Evolutionary conservation across 2,888 invertebrate species (phyloP).

Genomic region (Tachina fera): DNA sequence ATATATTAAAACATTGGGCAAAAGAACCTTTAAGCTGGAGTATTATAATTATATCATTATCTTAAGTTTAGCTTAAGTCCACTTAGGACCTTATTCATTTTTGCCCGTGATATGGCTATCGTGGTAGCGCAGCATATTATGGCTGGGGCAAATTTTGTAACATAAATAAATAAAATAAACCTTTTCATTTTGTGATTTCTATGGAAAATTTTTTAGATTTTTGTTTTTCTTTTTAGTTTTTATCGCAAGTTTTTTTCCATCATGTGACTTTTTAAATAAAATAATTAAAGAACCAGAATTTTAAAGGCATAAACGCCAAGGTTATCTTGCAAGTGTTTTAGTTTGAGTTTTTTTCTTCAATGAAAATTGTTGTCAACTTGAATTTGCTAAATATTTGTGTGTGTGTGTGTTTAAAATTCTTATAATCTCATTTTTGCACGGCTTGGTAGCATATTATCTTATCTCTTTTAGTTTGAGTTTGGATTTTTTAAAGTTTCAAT

Average conservation of each 20-base stretch:
- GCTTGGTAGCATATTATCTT: background rate
- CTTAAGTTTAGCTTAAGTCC: too few species aligned
- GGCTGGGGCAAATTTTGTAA: too few species aligned
- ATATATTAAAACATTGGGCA: too few species aligned
- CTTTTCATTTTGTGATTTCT: background rate
- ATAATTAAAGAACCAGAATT: background rate
- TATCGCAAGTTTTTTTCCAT: background rate
- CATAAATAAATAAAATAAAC: background rate
- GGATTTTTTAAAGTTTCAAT: too few species aligned
- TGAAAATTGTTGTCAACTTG: background rate
- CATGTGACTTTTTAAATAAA: background rate
- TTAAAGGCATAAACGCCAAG: background rate
- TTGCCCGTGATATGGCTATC: too few species aligned
- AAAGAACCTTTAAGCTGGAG: too few species aligned
- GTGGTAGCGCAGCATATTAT: too few species aligned
- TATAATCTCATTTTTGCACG: too few species aligned
- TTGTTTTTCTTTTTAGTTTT: background rate
- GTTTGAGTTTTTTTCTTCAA: background rate
- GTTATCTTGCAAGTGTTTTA: slow-evolving; percentile 11
- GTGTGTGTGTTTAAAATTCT: too few species aligned
- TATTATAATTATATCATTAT: too few species aligned
- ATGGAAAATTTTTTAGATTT: background rate
- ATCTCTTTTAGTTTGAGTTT: too few species aligned
- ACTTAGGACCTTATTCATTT: too few species aligned
- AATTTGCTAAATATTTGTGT: background rate